A percentile compares a stretch with the other conserved stretches of the same genome.
phyloP scores from a whole-genome alignment of 2,113 vertebrate species.

The human region GRCh38 chr6:70754501-70755000 shows the following conservation, averaged over 20 bases:
- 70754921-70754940: constrained; percentile 37
- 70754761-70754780: not conserved
- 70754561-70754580: not conserved
- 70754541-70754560: not conserved
- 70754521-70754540: not conserved
- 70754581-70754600: not conserved
- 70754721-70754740: not conserved
- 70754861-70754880: constrained; percentile 26
- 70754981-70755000: constrained; percentile 99
- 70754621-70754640: not conserved
- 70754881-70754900: not conserved
- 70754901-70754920: not conserved
- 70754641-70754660: not conserved
- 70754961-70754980: constrained; percentile 83
- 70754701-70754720: not conserved
- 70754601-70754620: not conserved
- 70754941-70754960: constrained; percentile 46
- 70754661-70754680: not conserved
- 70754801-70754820: constrained; percentile 36
- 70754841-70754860: constrained; percentile 46
- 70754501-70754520: not conserved
- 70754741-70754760: not conserved
- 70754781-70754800: constrained; percentile 3
- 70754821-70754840: constrained; percentile 48
- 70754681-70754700: constrained; percentile 42